phyloP scores from a whole-genome alignment of 2,888 invertebrate genomes.

The Caenorhabditis auriculariae region DNA sequence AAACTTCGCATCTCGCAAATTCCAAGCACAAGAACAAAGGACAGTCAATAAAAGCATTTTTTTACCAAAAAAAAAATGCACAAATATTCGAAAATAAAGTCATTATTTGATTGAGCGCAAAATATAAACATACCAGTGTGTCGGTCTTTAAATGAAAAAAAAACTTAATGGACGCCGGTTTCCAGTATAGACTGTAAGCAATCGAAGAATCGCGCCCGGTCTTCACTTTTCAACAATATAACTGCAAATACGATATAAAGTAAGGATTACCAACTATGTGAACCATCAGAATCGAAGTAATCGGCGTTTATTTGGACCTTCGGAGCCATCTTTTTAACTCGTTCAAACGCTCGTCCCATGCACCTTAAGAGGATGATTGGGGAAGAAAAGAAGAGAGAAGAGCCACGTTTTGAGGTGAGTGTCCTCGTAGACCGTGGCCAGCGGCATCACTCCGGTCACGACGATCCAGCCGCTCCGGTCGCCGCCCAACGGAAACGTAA shows the following conservation, averaged over 20 bases:
- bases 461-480: constrained; percentile 32
- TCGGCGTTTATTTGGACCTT: constrained; percentile 23
- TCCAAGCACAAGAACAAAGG: too few species aligned
- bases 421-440: constrained; percentile 35
- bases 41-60: too few species aligned
- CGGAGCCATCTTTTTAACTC: constrained; percentile 27
- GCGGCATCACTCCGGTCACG: constrained; percentile 46
- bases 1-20: too few species aligned
- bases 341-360: constrained; percentile 44
- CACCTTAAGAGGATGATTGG: constrained; percentile 21
- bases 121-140: too few species aligned
- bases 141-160: too few species aligned
- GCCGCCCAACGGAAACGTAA: constrained; percentile 32
- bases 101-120: too few species aligned
- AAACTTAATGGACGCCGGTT: too few species aligned
- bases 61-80: too few species aligned
- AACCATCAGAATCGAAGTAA: constrained; percentile 33
- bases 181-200: constrained; percentile 35
- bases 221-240: constrained; percentile 30
- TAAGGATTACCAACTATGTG: neutral
- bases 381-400: too few species aligned
- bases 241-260: constrained; percentile 20
- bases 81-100: too few species aligned
- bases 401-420: constrained; percentile 38
- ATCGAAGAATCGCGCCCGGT: constrained; percentile 43